Base-by-base conservation (phyloP, 37 sponge, comb jelly and placozoan species). In the Bolinopsis microptera region DNA sequence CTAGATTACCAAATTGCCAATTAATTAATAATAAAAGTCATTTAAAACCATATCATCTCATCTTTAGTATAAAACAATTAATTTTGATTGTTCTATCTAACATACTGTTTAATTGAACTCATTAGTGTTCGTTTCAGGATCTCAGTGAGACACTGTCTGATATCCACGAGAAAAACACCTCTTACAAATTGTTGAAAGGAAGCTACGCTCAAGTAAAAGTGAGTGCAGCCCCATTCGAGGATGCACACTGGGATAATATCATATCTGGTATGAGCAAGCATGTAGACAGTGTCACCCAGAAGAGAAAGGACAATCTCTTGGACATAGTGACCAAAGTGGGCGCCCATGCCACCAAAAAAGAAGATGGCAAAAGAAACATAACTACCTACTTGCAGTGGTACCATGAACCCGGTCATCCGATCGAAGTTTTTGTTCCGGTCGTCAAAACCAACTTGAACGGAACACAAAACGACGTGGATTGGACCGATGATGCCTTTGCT, bases 381-480 rank as follows among this genome's bases (percentile, higher is more conserved):
- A 48, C 9, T 48, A 5, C 61, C 5, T 48, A 48, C 13, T 48
- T 48, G 61, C 5, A 13, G 13, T 48, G 61, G 61, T 48, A 48
- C 61, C 13, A 48, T 13, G 9, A 48, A 48, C 61, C 61, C 5
- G 5, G 5, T 13, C 61, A 48, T 13, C 36, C 90, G 0, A 39
- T 35, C 22, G 90, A 39, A 28, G 61, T 86, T 0, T 86, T 86
- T 38, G 36, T 86, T 0, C 90, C 90, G 31, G 30, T 86, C 1
- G 90, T 86, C n/a, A 86, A 39, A 3, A 27, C 39, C 26, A 86
- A 36, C 25, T 28, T 25, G 13, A 41, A 86, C 41, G 21, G 18
- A 27, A 86, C 61, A 38, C 41, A 34, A 28, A 23, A n/a, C 16
- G 90, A 86, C 30, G 25, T 86, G 25, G 32, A 22, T 3, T 86